Evolutionary conservation across 2,888 invertebrate genomes (phyloP).

Genomic region (Hymenopus coronatus): DNA sequence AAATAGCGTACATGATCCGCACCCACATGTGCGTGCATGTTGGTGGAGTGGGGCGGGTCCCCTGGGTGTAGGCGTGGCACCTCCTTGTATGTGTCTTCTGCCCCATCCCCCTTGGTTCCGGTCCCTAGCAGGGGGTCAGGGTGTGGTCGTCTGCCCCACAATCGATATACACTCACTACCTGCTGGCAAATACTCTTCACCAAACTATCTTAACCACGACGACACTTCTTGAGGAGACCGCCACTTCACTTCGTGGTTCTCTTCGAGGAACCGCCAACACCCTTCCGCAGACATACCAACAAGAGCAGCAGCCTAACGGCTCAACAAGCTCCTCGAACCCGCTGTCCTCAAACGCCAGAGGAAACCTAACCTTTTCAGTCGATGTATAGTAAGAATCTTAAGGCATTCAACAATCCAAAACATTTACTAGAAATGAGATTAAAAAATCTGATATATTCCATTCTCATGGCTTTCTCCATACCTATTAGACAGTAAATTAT

Average conservation of each 20-base stretch:
- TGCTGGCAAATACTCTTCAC: not conserved
- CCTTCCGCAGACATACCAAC: too few species aligned
- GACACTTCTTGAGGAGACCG: not conserved
- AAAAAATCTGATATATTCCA: too few species aligned
- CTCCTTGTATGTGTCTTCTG: constrained; percentile 23
- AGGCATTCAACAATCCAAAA: too few species aligned
- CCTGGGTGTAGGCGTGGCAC: constrained; percentile 31
- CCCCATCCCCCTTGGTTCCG: constrained; percentile 14
- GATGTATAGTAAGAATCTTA: too few species aligned
- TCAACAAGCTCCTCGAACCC: not conserved
- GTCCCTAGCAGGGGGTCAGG: constrained; percentile 21
- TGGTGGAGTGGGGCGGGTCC: constrained; percentile 24
- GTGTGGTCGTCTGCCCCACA: constrained; percentile 22
- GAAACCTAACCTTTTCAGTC: too few species aligned
- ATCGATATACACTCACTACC: constrained; percentile 13
- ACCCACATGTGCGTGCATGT: constrained; percentile 9
- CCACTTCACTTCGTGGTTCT: not conserved
- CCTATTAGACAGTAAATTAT: too few species aligned
- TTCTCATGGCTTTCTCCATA: too few species aligned
- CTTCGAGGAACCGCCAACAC: not conserved
- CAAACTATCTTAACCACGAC: not conserved
- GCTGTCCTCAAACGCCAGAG: not conserved
- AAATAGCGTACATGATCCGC: not conserved
- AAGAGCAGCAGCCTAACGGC: too few species aligned
- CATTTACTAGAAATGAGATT: too few species aligned